A percentile compares a stretch with the other conserved stretches of the same genome.
Conservation (phyloP, 2,888 invertebrate species). For the Morinoia aosen region DNA sequence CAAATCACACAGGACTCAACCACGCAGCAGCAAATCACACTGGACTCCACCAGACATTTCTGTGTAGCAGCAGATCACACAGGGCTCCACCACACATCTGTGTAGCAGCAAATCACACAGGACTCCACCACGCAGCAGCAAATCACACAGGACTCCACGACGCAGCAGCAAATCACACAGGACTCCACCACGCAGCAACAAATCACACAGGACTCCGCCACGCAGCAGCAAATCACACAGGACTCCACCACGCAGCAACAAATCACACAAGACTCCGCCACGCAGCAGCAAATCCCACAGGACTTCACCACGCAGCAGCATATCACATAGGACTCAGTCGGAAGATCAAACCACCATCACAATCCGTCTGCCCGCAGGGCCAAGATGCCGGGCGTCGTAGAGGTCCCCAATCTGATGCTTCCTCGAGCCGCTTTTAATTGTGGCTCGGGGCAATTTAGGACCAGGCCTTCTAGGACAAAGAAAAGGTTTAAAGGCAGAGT, state of each 20-base stretch:
- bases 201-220: not conserved
- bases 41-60: not conserved
- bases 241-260: not conserved
- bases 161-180: not conserved
- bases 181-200: not conserved
- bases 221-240: no score
- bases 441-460: not conserved
- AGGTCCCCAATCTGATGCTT: not conserved
- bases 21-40: not conserved
- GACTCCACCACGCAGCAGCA: not conserved
- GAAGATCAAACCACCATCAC: not conserved
- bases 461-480: not conserved
- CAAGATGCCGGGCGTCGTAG: not conserved
- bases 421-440: conserved; percentile 1
- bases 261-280: not conserved
- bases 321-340: not conserved
- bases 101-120: not conserved
- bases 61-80: not conserved
- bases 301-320: not conserved
- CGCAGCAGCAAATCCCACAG: not conserved
- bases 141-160: not conserved
- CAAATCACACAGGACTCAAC: no score
- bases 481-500: not conserved
- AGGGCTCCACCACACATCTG: not conserved
- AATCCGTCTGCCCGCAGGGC: not conserved